Conservation (phyloP, 1,140 invertebrate genomes). For the Drosophila paulistorum region DNA sequence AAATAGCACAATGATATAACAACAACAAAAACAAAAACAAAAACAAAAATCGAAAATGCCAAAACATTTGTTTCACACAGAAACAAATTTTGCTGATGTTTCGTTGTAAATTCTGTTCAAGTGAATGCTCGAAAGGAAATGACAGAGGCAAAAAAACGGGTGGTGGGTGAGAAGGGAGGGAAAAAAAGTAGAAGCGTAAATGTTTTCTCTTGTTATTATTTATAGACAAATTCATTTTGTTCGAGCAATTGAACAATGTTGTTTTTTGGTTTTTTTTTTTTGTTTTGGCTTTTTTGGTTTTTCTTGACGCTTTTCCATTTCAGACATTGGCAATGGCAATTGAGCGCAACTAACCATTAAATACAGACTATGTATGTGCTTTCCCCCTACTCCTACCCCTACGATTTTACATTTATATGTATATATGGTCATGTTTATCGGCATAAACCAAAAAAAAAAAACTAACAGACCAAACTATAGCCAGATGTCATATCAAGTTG, state of each 20-base stretch:
- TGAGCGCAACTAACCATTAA: slow-evolving; percentile 20
- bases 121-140: background rate
- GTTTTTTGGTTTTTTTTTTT: slow-evolving; percentile 1
- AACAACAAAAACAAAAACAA: background rate
- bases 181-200: background rate
- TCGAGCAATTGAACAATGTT: slow-evolving; percentile 20
- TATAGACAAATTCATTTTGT: slow-evolving; percentile 25
- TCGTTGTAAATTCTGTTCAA: slow-evolving; percentile 3
- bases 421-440: background rate
- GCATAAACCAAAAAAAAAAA: background rate
- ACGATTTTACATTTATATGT: no score
- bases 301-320: slow-evolving; percentile 6
- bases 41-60: slow-evolving; percentile 3
- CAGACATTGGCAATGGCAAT: slow-evolving; percentile 18
- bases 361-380: background rate
- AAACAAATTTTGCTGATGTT: background rate
- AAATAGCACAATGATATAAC: slow-evolving; percentile 7
- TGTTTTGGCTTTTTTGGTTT: slow-evolving; percentile 13
- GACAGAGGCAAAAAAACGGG: background rate
- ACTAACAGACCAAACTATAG: no score
- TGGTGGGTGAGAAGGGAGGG: background rate
- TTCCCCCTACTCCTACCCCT: background rate
- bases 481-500: slow-evolving; percentile 8
- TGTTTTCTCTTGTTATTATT: slow-evolving; percentile 18
- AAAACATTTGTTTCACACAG: slow-evolving; percentile 2